phyloP scores from a whole-genome alignment of 2,113 vertebrate species.

The Corythornis madagascariensis region DNA sequence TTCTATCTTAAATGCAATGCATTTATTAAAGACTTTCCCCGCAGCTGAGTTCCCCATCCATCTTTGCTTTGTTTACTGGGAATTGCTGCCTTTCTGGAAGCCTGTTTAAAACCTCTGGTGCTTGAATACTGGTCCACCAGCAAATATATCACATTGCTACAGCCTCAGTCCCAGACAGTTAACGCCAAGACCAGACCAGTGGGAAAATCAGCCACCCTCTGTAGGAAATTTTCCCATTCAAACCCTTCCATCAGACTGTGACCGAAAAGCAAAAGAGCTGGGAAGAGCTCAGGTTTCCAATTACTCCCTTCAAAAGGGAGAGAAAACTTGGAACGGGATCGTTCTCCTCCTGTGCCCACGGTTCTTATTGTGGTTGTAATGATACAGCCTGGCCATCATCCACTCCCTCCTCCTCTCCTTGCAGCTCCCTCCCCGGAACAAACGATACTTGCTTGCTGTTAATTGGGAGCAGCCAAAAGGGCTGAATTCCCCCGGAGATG shows the following conservation, averaged over 20 bases:
- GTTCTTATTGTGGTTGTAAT: constrained; percentile 26
- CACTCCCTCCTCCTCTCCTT: constrained; percentile 27
- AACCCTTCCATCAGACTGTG: constrained; percentile 9
- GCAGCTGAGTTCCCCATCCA: neutral
- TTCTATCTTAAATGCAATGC: neutral
- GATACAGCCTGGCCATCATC: constrained; percentile 35
- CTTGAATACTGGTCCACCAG: neutral
- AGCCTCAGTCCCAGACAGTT: neutral
- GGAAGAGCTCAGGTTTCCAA: constrained; percentile 33
- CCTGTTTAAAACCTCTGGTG: neutral
- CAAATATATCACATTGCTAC: neutral
- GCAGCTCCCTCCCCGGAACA: constrained; percentile 39
- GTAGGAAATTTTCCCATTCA: constrained; percentile 43
- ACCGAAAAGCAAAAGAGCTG: constrained; percentile 1
- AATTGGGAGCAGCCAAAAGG: constrained; percentile 59
- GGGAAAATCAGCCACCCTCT: constrained; percentile 23
- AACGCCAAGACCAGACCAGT: neutral
- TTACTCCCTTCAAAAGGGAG: constrained; percentile 36
- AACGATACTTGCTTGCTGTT: constrained; percentile 36
- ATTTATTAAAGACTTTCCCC: constrained; percentile 31
- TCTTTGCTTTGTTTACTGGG: constrained; percentile 24
- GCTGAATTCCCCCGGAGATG: constrained; percentile 52
- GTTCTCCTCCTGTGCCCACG: neutral
- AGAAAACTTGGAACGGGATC: constrained; percentile 39
- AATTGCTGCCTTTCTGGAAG: constrained; percentile 24